phyloP scores from a whole-genome alignment of 2,113 vertebrate species.

The Polyodon spathula region DNA sequence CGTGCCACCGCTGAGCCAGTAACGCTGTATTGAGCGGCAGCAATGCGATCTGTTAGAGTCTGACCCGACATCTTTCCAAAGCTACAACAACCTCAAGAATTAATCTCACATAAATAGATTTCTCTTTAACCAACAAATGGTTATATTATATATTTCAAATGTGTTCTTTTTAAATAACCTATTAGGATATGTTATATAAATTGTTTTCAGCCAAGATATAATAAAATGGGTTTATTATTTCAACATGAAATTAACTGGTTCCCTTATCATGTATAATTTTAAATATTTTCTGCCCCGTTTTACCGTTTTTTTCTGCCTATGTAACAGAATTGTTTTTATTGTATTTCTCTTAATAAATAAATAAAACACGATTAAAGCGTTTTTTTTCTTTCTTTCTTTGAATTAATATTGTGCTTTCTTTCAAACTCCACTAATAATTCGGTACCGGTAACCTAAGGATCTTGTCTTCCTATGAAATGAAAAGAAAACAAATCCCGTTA shows the following conservation, averaged over 20 bases:
- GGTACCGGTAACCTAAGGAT: too few relatives aligned
- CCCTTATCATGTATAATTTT: too few relatives aligned
- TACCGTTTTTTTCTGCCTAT: too few relatives aligned
- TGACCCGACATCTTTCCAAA: conserved; percentile 83
- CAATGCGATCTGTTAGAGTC: conserved; percentile 95
- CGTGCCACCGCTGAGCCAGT: conserved; percentile 91
- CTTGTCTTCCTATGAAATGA: neutral
- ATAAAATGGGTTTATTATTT: too few relatives aligned
- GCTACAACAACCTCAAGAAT: conserved; percentile 35
- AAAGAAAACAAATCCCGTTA: neutral
- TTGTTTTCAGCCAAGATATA: too few relatives aligned
- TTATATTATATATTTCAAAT: conserved; percentile 5
- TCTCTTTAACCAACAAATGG: conserved; percentile 18
- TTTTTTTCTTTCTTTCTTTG: conserved; percentile 19
- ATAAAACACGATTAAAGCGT: conserved; percentile 18
- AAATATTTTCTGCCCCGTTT: too few relatives aligned
- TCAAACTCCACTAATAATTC: too few relatives aligned
- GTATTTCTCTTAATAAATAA: conserved; percentile 3
- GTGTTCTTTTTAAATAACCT: too few relatives aligned
- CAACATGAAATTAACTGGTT: too few relatives aligned
- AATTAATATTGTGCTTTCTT: conserved; percentile 7
- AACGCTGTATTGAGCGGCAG: conserved; percentile 93
- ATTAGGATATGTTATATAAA: too few relatives aligned
- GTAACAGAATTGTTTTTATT: too few relatives aligned
- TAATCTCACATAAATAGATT: conserved; percentile 14